A percentile compares a stretch with the other conserved stretches of the same genome.
phyloP scores from a whole-genome alignment of 2,888 invertebrate genomes.

The Venusia cambrica region DNA sequence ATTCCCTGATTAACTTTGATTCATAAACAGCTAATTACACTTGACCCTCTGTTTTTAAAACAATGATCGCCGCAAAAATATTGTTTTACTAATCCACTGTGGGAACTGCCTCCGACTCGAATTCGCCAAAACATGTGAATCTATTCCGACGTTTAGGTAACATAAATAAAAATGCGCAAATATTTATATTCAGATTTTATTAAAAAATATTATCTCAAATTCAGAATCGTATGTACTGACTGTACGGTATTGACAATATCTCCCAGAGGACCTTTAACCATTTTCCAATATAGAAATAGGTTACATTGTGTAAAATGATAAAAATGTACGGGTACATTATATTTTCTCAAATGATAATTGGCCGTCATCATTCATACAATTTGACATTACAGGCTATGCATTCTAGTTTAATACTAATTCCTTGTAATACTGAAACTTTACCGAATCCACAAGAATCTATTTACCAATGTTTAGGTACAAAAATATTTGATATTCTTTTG shows the following conservation, averaged over 20 bases:
- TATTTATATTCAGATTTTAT: slow-evolving; percentile 70
- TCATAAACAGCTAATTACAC: slow-evolving; percentile 74
- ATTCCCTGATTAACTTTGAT: slow-evolving; percentile 74
- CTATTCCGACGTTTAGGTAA: not conserved
- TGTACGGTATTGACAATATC: slow-evolving; percentile 39
- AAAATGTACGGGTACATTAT: slow-evolving; percentile 54
- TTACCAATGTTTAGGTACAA: slow-evolving; percentile 64
- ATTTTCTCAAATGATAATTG: slow-evolving; percentile 44
- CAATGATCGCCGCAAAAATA: slow-evolving; percentile 46
- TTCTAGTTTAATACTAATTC: slow-evolving; percentile 56
- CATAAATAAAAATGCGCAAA: slow-evolving; percentile 32
- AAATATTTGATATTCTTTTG: slow-evolving; percentile 75
- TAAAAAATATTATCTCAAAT: slow-evolving; percentile 72
- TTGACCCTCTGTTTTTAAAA: slow-evolving; percentile 62
- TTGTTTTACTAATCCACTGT: slow-evolving; percentile 32
- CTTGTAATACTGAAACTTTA: slow-evolving; percentile 70
- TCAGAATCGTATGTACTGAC: slow-evolving; percentile 42
- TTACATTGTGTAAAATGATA: slow-evolving; percentile 58
- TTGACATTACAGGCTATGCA: slow-evolving; percentile 39
- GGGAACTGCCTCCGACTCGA: slow-evolving; percentile 21
- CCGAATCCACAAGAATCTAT: slow-evolving; percentile 60
- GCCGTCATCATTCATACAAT: slow-evolving; percentile 26
- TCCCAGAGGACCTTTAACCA: slow-evolving; percentile 47
- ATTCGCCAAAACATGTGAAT: slow-evolving; percentile 8
- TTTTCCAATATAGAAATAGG: slow-evolving; percentile 56